Evolutionary conservation across 2,888 invertebrate species (phyloP), one percentile per base, ranked within the genome.

Genomic region (Adela reaumurella): DNA sequence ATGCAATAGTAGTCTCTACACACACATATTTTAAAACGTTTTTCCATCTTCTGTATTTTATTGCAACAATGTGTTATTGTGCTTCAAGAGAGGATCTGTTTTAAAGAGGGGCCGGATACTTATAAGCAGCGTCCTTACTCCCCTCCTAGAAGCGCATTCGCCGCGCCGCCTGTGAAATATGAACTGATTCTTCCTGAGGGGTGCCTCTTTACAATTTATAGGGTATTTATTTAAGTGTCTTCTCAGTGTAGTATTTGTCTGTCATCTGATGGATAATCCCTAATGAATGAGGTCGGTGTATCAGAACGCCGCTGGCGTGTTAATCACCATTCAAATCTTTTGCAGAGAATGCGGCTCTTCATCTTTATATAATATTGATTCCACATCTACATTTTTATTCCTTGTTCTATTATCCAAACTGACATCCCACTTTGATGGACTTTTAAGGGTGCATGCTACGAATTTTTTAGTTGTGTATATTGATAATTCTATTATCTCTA

Each of bases 41-140:
- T n/a, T n/a, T n/a, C n/a, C n/a, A n/a, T n/a, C n/a, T n/a, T n/a
- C n/a, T n/a, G n/a, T n/a, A n/a, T n/a, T 67, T 64, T 65, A 62
- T 62, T 61, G 59, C 60, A 65, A 65, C 64, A 66, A 67, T 66
- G 65, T 68, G 64, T 68, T 64, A 68, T 66, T 65, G 62, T 63
- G 63, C 14, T 35, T 14, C 6, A 35, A 35, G 35, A 14, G 14
- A 63, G 63, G 63, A 62, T 64, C 60, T 62, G 58, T 62, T 57
- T 60, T 58, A 35, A 35, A 35, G 58, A 62, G 63, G 67, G 70
- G 65, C 64, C 57, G 58, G 60, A 62, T 59, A 62, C 24, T 24
- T 61, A 60, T 61, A 63, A 59, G 57, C 51, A n/a, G n/a, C n/a
- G n/a, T n/a, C n/a, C 49, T 46, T 54, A 48, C 55, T 54, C 57